Evolutionary conservation across 2,113 vertebrate genomes (phyloP).

Genomic region (Tiliqua scincoides): DNA sequence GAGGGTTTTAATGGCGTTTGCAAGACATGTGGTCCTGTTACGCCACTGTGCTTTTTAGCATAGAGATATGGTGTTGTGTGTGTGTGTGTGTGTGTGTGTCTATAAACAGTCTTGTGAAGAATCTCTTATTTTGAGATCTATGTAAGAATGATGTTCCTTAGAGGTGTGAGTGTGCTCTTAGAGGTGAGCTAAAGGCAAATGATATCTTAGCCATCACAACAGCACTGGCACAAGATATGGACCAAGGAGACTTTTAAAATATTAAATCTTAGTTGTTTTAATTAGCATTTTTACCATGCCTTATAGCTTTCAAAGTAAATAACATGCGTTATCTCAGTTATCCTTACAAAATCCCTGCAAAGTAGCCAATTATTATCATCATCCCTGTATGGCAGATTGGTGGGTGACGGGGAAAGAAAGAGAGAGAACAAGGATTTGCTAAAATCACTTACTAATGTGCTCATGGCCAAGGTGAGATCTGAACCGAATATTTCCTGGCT

Average conservation of each 20-base stretch:
- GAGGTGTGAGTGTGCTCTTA: neutral
- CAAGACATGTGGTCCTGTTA: constrained; percentile 48
- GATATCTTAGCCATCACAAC: neutral
- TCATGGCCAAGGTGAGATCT: too few species aligned
- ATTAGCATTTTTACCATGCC: neutral
- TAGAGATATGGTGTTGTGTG: constrained; percentile 1
- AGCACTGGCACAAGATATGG: neutral
- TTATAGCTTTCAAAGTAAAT: too few species aligned
- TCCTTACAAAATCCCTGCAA: too few species aligned
- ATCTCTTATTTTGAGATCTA: constrained; percentile 9
- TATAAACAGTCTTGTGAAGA: constrained; percentile 14
- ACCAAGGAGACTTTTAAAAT: neutral
- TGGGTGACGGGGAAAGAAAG: too few species aligned
- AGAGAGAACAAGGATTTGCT: too few species aligned
- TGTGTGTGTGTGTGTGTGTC: neutral
- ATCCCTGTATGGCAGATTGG: too few species aligned
- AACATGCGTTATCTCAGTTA: too few species aligned
- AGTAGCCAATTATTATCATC: too few species aligned
- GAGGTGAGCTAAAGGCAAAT: constrained; percentile 17
- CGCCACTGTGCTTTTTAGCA: constrained; percentile 29
- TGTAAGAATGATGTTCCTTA: constrained; percentile 28
- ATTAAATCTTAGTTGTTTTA: neutral
- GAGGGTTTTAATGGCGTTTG: constrained; percentile 47
- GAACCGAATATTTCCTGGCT: too few species aligned
- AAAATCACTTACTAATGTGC: too few species aligned